Percentiles rank a stretch among this genome's conserved stretches.
phyloP scores from a whole-genome alignment of 2,888 invertebrate species.

The Andrena praecox region DNA sequence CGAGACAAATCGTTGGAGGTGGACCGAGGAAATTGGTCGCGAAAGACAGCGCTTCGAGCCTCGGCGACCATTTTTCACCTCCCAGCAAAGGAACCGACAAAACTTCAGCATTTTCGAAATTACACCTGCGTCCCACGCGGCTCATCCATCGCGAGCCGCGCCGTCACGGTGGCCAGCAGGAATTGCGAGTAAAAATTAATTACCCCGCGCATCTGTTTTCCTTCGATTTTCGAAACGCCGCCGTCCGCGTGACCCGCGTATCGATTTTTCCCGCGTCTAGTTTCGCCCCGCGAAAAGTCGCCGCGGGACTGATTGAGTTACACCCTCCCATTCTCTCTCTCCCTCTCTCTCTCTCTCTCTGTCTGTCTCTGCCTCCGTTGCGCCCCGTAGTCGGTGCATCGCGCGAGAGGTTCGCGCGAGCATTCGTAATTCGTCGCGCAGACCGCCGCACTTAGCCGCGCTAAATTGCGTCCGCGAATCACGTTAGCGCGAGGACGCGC shows the following conservation, averaged over 20 bases:
- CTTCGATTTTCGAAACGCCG: slow-evolving; percentile 32
- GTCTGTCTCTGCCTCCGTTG: background rate
- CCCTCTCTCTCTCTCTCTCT: background rate
- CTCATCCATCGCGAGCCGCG: background rate
- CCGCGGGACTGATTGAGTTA: slow-evolving; percentile 65
- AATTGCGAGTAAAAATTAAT: slow-evolving; percentile 30
- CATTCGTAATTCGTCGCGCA: slow-evolving; percentile 73
- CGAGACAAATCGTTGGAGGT: background rate
- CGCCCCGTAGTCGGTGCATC: background rate
- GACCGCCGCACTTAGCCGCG: slow-evolving; percentile 75
- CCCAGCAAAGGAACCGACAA: slow-evolving; percentile 8
- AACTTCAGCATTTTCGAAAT: slow-evolving; percentile 23
- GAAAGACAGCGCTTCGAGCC: slow-evolving; percentile 1
- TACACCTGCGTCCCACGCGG: slow-evolving; percentile 11
- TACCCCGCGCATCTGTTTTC: slow-evolving; percentile 24
- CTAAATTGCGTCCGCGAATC: slow-evolving; percentile 79
- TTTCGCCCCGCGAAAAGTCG: slow-evolving; percentile 31
- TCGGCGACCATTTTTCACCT: slow-evolving; percentile 5
- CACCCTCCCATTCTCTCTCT: background rate
- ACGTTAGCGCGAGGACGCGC: slow-evolving; percentile 74
- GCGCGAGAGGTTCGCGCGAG: slow-evolving; percentile 36
- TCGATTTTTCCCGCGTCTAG: slow-evolving; percentile 18
- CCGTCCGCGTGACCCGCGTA: slow-evolving; percentile 9
- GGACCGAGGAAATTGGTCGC: background rate
- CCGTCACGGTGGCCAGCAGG: background rate